A percentile compares a stretch with the other conserved stretches of the same genome.
phyloP scores from a whole-genome alignment of 2,797 vertebrate species.

The Pseudomugil tenellus region DNA sequence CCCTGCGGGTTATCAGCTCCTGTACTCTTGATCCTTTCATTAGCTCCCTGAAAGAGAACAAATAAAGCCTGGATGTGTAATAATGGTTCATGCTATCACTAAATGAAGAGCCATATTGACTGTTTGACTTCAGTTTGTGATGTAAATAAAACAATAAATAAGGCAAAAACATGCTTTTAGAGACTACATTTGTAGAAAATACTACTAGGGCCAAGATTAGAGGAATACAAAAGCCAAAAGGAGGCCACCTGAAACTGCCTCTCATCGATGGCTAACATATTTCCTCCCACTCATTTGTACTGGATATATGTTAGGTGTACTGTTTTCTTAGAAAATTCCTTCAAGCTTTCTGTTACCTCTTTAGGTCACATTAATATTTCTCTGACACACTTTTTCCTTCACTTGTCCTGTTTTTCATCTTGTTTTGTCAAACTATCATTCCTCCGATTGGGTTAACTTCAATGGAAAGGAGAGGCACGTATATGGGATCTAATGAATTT shows the following conservation, averaged over 20 bases:
- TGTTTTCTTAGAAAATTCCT: neutral
- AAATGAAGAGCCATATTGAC: neutral
- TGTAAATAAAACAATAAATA: neutral
- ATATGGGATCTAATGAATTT: conserved; percentile 26
- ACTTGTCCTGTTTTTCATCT: neutral
- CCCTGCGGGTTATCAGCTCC: conserved; percentile 27
- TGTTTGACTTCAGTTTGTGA: neutral
- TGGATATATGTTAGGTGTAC: neutral
- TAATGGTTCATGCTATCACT: conserved; percentile 19
- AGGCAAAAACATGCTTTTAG: neutral
- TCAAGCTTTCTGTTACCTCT: neutral
- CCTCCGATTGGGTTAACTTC: neutral
- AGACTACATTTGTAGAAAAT: neutral
- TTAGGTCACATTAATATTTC: neutral
- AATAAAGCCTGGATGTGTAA: conserved; percentile 26
- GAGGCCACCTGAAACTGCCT: neutral
- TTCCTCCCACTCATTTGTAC: neutral
- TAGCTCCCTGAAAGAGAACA: conserved; percentile 24
- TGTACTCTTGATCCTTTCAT: conserved; percentile 21
- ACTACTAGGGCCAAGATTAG: neutral
- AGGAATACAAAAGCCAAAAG: neutral
- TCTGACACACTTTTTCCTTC: neutral
- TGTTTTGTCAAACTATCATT: neutral
- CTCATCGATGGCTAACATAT: neutral
- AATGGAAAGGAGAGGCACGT: neutral